Evolutionary conservation across 1,140 invertebrate genomes (phyloP).

Genomic region (Papilio xuthus): DNA sequence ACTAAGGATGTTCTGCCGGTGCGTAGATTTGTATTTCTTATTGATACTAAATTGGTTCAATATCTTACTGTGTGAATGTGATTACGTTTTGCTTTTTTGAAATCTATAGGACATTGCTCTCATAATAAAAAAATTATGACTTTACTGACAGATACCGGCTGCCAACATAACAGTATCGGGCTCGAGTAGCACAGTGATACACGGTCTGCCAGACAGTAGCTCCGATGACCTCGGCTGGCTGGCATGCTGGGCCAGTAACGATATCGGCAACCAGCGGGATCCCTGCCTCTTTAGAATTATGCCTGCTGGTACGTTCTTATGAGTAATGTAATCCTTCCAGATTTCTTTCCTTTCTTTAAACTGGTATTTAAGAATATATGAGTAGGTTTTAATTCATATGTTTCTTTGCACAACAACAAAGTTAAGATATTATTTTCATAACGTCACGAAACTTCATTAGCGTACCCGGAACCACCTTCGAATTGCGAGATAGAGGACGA

Average conservation of each 20-base stretch:
- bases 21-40: constrained; percentile 47
- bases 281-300: constrained; percentile 92
- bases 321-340: too few species aligned
- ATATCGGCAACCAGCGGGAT: constrained; percentile 88
- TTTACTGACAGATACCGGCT: constrained; percentile 68
- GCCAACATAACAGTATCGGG: constrained; percentile 81
- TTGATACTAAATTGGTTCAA: not conserved
- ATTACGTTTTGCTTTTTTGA: constrained; percentile 2
- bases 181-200: constrained; percentile 83
- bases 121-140: too few species aligned
- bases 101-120: not conserved
- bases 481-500: constrained; percentile 87
- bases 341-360: too few species aligned
- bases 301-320: constrained; percentile 87
- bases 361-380: too few species aligned
- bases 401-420: too few species aligned
- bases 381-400: too few species aligned
- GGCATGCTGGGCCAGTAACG: constrained; percentile 93
- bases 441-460: constrained; percentile 64
- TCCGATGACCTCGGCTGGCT: constrained; percentile 90
- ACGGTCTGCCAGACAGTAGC: constrained; percentile 84
- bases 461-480: constrained; percentile 85
- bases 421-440: not conserved
- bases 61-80: not conserved
- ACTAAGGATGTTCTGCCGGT: constrained; percentile 87